These are phyloP conservation scores for Cheilosia vulpina DNA, from an alignment of 2,888 invertebrate genomes.

Conservation along the genomic window DNA sequence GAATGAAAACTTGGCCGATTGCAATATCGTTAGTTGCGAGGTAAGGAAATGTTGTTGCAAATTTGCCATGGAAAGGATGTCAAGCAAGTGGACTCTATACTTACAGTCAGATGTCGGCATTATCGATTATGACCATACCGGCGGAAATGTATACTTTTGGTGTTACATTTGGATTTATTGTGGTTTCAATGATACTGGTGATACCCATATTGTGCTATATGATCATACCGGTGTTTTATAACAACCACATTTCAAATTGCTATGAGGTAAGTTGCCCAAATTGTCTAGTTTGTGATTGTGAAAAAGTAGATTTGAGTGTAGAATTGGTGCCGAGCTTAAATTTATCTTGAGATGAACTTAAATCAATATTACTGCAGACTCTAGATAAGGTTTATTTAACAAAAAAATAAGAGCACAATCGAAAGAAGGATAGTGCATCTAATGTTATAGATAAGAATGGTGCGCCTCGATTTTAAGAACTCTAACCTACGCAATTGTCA, in stretches of 20 bases:
- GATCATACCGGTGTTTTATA: constrained; percentile 83
- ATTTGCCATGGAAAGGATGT: constrained; percentile 83
- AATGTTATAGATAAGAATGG: too few relatives aligned
- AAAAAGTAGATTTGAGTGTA: too few relatives aligned
- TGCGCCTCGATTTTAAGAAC: too few relatives aligned
- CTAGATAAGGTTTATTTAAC: too few relatives aligned
- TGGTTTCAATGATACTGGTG: constrained; percentile 81
- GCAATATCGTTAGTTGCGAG: constrained; percentile 85
- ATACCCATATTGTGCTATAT: constrained; percentile 77
- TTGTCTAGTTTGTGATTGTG: too few relatives aligned
- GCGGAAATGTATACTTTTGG: constrained; percentile 84
- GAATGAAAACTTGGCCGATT: constrained; percentile 85
- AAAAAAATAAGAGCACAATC: too few relatives aligned
- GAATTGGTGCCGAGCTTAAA: too few relatives aligned
- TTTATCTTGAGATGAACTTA: too few relatives aligned
- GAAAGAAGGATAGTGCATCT: too few relatives aligned
- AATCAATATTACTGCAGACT: too few relatives aligned
- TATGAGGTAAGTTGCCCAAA: constrained; percentile 77
- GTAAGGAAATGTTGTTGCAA: constrained; percentile 82
- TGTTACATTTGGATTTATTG: constrained; percentile 81
- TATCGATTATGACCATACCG: constrained; percentile 84
- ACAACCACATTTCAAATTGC: constrained; percentile 82
- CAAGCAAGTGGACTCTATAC: neutral
- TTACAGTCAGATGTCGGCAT: constrained; percentile 84
- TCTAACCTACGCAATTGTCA: too few relatives aligned